These are phyloP conservation scores for Aspidoscelis tigris DNA, from an alignment of 2,113 vertebrate species.

Conservation along the genomic window DNA sequence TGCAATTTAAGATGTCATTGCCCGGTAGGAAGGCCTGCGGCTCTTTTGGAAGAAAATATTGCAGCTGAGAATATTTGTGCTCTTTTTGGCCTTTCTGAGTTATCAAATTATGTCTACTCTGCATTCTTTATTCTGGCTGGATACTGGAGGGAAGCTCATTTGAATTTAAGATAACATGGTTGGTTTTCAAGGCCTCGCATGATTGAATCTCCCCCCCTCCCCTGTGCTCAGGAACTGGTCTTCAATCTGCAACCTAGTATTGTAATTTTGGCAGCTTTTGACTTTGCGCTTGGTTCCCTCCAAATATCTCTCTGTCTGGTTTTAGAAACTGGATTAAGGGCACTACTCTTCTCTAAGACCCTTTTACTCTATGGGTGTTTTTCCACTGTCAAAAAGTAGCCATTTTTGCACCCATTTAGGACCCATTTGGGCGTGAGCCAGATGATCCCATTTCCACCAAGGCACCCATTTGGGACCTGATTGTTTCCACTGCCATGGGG, in stretches of 20 bases:
- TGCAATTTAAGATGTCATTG: not conserved
- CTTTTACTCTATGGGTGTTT: too few species aligned
- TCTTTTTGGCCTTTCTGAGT: not conserved
- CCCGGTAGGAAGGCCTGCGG: too few species aligned
- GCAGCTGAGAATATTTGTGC: not conserved
- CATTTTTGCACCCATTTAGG: too few species aligned
- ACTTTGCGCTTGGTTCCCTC: too few species aligned
- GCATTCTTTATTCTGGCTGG: constrained; percentile 7
- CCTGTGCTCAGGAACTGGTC: not conserved
- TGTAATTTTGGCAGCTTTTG: too few species aligned
- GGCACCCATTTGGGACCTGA: too few species aligned
- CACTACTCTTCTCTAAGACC: not conserved
- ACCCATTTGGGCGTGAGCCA: too few species aligned
- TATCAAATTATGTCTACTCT: not conserved
- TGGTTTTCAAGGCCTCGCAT: not conserved
- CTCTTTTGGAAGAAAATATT: not conserved
- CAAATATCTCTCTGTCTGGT: not conserved
- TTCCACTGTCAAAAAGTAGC: too few species aligned
- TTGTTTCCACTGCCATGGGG: too few species aligned
- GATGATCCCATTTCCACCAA: too few species aligned
- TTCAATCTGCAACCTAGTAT: too few species aligned
- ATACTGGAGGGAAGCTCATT: not conserved
- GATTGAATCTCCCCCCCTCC: too few species aligned
- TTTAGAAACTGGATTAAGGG: not conserved
- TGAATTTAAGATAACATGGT: not conserved